Evolutionary conservation across 2,797 vertebrate species (phyloP).

Genomic region (Sarcoramphus papa): DNA sequence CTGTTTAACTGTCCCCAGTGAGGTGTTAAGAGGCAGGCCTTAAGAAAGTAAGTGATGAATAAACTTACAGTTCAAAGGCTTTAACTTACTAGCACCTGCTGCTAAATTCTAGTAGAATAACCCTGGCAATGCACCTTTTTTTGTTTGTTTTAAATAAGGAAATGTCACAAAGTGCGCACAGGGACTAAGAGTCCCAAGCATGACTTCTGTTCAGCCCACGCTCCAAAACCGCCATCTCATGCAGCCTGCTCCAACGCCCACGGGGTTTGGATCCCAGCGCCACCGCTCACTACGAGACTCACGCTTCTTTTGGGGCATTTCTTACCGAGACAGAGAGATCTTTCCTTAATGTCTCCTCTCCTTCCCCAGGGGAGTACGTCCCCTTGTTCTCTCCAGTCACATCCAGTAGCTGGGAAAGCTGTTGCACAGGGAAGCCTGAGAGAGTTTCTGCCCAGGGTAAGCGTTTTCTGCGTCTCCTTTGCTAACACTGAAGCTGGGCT

Average conservation of each 20-base stretch:
- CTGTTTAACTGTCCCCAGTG: neutral
- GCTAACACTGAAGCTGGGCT: neutral
- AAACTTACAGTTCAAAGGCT: neutral
- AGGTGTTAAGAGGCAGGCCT: neutral
- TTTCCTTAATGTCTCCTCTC: neutral
- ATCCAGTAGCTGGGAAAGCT: neutral
- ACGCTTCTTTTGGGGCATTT: fast-evolving
- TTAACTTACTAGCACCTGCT: neutral
- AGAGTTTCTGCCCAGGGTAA: neutral
- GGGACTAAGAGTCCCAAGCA: neutral
- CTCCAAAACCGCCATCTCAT: neutral
- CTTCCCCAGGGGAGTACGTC: neutral
- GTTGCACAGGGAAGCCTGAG: neutral
- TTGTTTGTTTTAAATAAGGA: neutral
- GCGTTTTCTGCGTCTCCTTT: neutral
- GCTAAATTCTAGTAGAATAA: neutral
- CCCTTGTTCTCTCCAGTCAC: too few relatives aligned
- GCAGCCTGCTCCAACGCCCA: neutral
- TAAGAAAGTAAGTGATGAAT: neutral
- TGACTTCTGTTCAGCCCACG: neutral
- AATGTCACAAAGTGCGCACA: neutral
- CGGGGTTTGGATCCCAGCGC: neutral
- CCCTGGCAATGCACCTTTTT: neutral
- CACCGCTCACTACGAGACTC: neutral
- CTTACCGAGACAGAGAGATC: neutral